Evolutionary conservation across 1,140 invertebrate species (phyloP), one percentile per base, ranked within the genome.

Genomic region (Camponotus pennsylvanicus): DNA sequence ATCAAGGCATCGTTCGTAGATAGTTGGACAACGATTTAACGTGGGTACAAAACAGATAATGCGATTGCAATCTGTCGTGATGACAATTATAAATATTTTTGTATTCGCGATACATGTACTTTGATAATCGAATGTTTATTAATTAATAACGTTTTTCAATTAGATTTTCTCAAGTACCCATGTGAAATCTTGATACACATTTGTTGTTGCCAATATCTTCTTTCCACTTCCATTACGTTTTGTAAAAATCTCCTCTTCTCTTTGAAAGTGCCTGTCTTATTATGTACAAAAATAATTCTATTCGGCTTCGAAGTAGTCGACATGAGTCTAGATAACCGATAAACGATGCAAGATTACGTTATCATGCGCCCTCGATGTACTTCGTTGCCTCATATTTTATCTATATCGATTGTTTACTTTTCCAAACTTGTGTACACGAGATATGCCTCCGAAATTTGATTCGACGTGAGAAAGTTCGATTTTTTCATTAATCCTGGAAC

Each of bases 1-100:
- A 92, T 93, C 91, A 93, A 93, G 91, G 93, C 93, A 94, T 93
- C 92, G 91, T 94, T 93, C 90, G 92, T 93, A 93, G 82, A 92
- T 92, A 90, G 78, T 92, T 91, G 18, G 49, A 66, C 86, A 49
- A 79, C 61, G 67, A 90, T 91, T 90, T 90, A 89, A 87, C 88
- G 75, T 78, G 88, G 87, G 89, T 88, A 89, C 32, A 37, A 59
- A 52, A 27, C 32, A 32, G 45, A 40, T 21, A 9, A 11, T n/a
- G 64, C 40, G 55, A 45, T 69, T 34, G 49, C 66, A 45, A 80
- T 57, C 45, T 6, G 27, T 69, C 45, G 21, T 34, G 18, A 11
- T 45, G 37, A 11, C 18, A 18, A 40, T 52, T 45, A n/a, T 63
- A 67, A 45, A 67, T 52, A 42, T 45, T 18, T 52, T 32, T 59